These are phyloP conservation scores for Rhaphigaster nebulosa DNA, from an alignment of 2,888 invertebrate genomes.

Conservation along the genomic window DNA sequence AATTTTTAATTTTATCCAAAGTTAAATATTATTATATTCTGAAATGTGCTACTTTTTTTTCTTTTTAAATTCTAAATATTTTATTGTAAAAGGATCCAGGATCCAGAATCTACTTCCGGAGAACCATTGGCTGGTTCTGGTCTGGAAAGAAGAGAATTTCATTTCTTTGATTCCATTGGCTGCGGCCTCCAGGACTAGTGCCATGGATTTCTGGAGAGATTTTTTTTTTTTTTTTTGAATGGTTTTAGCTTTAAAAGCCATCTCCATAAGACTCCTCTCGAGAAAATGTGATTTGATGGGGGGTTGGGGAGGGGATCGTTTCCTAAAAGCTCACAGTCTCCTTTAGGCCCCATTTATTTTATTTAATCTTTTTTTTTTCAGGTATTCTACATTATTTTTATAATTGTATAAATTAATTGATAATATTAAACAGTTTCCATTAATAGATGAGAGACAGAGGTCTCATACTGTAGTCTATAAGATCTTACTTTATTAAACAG, in stretches of 20 bases:
- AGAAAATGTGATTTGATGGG: neutral
- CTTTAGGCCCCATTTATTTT: neutral
- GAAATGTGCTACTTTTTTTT: too few species aligned
- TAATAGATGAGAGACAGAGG: too few species aligned
- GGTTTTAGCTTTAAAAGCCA: conserved; percentile 9
- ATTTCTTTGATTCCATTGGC: neutral
- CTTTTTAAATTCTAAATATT: too few species aligned
- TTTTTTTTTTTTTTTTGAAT: neutral
- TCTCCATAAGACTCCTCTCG: neutral
- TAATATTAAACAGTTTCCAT: too few species aligned
- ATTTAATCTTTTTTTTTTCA: neutral
- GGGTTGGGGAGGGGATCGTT: neutral
- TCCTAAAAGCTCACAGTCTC: neutral
- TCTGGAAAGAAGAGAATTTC: neutral
- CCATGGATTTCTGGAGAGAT: neutral
- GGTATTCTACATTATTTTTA: neutral
- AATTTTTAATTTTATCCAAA: too few species aligned
- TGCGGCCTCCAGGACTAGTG: neutral
- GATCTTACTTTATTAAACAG: too few species aligned
- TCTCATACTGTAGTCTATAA: too few species aligned
- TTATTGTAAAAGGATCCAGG: too few species aligned
- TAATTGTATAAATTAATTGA: too few species aligned
- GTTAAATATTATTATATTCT: too few species aligned
- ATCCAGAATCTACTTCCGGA: too few species aligned
- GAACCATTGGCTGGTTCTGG: neutral